Conservation (phyloP, 2,888 invertebrate species). For the Linnaemya tessellans region DNA sequence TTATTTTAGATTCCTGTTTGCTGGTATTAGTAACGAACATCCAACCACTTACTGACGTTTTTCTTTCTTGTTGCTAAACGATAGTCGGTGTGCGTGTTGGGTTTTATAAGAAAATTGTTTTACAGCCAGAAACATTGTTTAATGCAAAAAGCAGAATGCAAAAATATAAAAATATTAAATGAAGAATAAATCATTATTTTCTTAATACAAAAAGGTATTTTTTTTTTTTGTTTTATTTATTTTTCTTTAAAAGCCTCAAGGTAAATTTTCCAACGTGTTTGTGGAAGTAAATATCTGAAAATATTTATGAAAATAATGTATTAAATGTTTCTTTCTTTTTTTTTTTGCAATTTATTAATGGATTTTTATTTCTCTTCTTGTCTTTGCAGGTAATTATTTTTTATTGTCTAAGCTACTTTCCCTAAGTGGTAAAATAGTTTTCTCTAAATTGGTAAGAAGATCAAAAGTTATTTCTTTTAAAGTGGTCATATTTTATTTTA, state of each 20-base stretch:
- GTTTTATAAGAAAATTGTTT: constrained; percentile 51
- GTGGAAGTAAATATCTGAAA: constrained; percentile 5
- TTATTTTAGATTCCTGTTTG: constrained; percentile 41
- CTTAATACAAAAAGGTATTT: constrained; percentile 16
- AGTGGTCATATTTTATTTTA: background rate
- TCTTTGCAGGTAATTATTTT: constrained; percentile 54
- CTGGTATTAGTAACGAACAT: constrained; percentile 18
- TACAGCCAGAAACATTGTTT: constrained; percentile 37
- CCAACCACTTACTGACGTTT: background rate
- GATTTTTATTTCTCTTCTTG: constrained; percentile 3
- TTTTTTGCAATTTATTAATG: constrained; percentile 30
- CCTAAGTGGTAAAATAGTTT: background rate
- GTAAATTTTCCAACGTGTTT: background rate
- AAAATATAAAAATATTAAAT: constrained; percentile 38
- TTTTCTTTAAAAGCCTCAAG: constrained; percentile 23
- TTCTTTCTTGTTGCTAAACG: constrained; percentile 14
- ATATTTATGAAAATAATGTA: background rate
- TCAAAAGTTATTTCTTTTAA: background rate
- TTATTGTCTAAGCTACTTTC: background rate
- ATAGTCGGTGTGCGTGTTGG: constrained; percentile 40
- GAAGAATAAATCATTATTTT: constrained; percentile 53
- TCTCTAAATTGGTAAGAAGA: constrained; percentile 23
- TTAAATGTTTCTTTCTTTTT: constrained; percentile 11
- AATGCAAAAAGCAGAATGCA: background rate
- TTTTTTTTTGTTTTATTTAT: background rate